Conservation (phyloP, 2,888 invertebrate genomes). For the Ophioninae sp. region DNA sequence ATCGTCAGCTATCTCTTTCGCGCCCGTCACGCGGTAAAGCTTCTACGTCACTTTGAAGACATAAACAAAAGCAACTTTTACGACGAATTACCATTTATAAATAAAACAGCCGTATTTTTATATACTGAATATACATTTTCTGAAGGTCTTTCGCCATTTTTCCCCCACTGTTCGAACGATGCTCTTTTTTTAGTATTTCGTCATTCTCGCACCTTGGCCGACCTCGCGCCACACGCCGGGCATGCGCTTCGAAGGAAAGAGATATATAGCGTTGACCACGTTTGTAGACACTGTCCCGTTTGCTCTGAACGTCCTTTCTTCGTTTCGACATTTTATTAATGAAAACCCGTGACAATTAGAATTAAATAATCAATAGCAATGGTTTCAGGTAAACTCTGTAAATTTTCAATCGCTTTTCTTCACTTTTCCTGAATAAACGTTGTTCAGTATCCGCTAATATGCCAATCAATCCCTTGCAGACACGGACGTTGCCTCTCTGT, state of each 20-base stretch:
- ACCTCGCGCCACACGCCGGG: constrained; percentile 16
- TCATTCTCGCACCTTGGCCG: constrained; percentile 17
- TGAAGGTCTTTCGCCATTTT: constrained; percentile 4
- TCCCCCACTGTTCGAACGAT: neutral
- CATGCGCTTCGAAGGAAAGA: constrained; percentile 28
- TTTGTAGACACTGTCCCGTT: neutral
- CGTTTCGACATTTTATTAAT: constrained; percentile 12
- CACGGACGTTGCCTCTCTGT: constrained; percentile 65
- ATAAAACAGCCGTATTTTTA: neutral
- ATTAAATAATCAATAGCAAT: constrained; percentile 35
- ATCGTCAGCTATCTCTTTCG: too few relatives aligned
- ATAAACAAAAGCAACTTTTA: neutral
- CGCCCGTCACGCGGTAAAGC: too few relatives aligned
- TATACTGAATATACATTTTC: neutral
- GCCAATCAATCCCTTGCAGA: constrained; percentile 59
- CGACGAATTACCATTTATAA: neutral
- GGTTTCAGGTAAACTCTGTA: constrained; percentile 47
- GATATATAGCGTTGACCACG: neutral
- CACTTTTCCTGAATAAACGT: neutral
- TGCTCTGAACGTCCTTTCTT: neutral
- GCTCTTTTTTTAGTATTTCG: neutral
- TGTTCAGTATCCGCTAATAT: neutral
- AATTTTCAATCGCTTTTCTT: neutral
- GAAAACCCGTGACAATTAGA: constrained; percentile 24
- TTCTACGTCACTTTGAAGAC: too few relatives aligned